These are phyloP conservation scores for Spilosoma lubricipeda DNA, from an alignment of 2,888 invertebrate genomes.

Conservation along the genomic window DNA sequence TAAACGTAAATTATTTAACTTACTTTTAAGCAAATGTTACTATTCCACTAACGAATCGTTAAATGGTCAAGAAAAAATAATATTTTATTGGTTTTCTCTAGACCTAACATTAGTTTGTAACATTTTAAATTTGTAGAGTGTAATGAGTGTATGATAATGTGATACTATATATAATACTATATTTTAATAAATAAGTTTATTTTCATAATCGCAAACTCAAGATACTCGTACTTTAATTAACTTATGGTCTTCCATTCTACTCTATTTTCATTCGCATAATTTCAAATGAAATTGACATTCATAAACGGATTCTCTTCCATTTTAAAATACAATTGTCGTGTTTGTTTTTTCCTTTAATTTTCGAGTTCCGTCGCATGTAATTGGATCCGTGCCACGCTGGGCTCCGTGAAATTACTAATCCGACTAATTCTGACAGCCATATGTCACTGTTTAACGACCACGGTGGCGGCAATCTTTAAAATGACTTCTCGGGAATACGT, in stretches of 20 bases:
- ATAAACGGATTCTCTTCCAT: slow-evolving; percentile 70
- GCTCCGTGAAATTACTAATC: slow-evolving; percentile 86
- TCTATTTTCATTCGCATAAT: slow-evolving; percentile 39
- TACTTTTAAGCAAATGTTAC: too few species aligned
- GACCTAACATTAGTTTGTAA: too few species aligned
- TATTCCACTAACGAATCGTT: too few species aligned
- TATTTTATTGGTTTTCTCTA: too few species aligned
- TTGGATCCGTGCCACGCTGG: slow-evolving; percentile 78
- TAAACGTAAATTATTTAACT: too few species aligned
- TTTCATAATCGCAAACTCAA: not conserved
- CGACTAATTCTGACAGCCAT: slow-evolving; percentile 86
- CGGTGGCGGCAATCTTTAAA: slow-evolving; percentile 59
- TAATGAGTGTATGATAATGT: too few species aligned
- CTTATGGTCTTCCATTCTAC: not conserved
- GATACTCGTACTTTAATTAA: not conserved
- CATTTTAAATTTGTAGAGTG: too few species aligned
- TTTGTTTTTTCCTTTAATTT: slow-evolving; percentile 76
- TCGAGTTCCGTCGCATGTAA: slow-evolving; percentile 76
- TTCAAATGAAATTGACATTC: slow-evolving; percentile 65
- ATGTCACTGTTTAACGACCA: slow-evolving; percentile 82
- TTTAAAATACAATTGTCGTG: slow-evolving; percentile 71
- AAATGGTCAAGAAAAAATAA: too few species aligned
- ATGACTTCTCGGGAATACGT: slow-evolving; percentile 34
- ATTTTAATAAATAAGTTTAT: too few species aligned
- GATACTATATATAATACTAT: too few species aligned